Evolutionary conservation across 2,113 vertebrate genomes (phyloP), one percentile per base, ranked within the genome.

Genomic region (Thymallus thymallus): DNA sequence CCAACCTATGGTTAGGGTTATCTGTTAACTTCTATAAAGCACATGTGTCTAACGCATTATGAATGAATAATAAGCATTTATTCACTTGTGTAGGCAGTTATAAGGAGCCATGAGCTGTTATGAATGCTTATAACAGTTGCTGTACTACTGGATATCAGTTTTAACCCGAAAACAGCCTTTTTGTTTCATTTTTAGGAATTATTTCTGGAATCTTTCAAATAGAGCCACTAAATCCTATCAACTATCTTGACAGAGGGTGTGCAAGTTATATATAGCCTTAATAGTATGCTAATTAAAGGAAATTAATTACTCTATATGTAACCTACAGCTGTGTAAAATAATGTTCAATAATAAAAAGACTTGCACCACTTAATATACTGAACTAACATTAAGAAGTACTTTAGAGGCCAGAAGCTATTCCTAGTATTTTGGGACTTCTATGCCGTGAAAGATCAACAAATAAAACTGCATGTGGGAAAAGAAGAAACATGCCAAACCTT

Each of bases 271-370:
- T 83, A 81, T 80, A 85, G 87, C 84, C 76, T 88, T 75, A 72
- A 73, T 78, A 84, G 86, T 86, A 86, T 79, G 88, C 86, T 88
- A 87, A 92, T 92, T 88, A 88, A 75, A 76, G 78, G 88, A 26
- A 83, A 84, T 88, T 86, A 89, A 91, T 90, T 89, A 87, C 74
- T 72, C 80, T 26, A 46, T 69, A 77, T 76, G 80, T 82, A 87
- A 87, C 79, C 85, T 78, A 77, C 81, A 85, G 84, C 75, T 74
- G 77, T 82, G 77, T 86, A 82, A 87, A 87, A 87, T 85, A 82
- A 82, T 81, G 83, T 86, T 79, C 64, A 65, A 76, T 81, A 84
- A 89, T 91, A 80, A 89, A 87, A 84, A 73, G 68, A 86, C 85
- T 82, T 85, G 64, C 76, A 85, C 75, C 73, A 80, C 83, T 84